A percentile compares a stretch with the other conserved stretches of the same genome.
Evolutionary conservation across 2,113 vertebrate genomes (phyloP).

Genomic region (Paratilapia polleni): DNA sequence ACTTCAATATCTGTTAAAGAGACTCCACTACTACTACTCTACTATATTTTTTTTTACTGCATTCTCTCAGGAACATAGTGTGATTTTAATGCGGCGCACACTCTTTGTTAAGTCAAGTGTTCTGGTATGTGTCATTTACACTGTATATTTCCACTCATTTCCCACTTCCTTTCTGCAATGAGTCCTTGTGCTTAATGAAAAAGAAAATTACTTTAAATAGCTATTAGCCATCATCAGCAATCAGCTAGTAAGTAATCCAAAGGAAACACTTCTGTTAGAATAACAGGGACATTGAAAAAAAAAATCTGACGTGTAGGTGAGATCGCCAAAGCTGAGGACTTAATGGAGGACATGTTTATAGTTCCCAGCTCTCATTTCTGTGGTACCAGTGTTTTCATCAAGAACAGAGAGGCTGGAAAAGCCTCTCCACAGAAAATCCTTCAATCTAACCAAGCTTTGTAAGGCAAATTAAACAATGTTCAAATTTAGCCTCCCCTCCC

Average conservation of each 20-base stretch:
- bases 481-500: slow-evolving; percentile 63
- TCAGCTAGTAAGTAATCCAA: slow-evolving; percentile 43
- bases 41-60: no score
- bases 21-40: no score
- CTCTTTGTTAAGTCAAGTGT: neutral
- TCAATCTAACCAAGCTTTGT: slow-evolving; percentile 64
- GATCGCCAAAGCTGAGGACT: slow-evolving; percentile 55
- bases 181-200: slow-evolving; percentile 37
- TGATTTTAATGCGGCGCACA: neutral
- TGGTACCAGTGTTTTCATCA: slow-evolving; percentile 58
- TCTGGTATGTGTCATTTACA: neutral
- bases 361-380: slow-evolving; percentile 34
- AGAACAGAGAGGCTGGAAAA: slow-evolving; percentile 22
- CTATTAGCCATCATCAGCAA: slow-evolving; percentile 49
- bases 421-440: slow-evolving; percentile 53
- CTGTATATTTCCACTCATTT: slow-evolving; percentile 10
- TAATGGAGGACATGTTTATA: slow-evolving; percentile 70
- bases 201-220: slow-evolving; percentile 38
- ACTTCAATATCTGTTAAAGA: no score
- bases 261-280: slow-evolving; percentile 56
- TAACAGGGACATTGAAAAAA: slow-evolving; percentile 52
- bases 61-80: neutral
- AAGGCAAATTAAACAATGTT: slow-evolving; percentile 75
- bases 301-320: slow-evolving; percentile 57
- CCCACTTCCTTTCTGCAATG: neutral